Evolutionary conservation across 2,888 invertebrate species (phyloP), one percentile per base, ranked within the genome.

Genomic region (Heteromyza rotundicornis): DNA sequence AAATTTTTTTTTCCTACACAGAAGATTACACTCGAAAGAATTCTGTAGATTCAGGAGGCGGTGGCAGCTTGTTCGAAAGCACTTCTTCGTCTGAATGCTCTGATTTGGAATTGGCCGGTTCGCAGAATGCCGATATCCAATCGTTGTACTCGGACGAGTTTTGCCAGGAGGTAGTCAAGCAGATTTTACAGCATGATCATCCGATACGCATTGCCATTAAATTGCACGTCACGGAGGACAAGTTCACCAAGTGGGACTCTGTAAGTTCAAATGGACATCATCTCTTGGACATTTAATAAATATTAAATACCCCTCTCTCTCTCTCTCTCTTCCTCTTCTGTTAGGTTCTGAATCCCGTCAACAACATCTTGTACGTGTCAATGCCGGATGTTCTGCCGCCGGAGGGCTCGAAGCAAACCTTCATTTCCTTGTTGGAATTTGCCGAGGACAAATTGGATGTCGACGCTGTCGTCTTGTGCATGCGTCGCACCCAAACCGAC

Each of bases 361-460:
- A 90, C 66, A 89, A 89, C 78, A 88, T 88, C 70, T 88, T 98
- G 72, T 97, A 94, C 84, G 91, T 98, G 75, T 93, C 95, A 70
- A 88, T 97, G 76, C 96, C 96, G 53, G 88, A 90, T 65, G 90
- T 91, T 65, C 89, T 96, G 69, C 88, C 94, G 69, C 92, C 94
- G 2, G 95, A 92, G 77, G 93, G 96, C 73, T 96, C 96, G 72
- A 95, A 96, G 85, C 95, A 98, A 84, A 94, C 95, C 70, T 96
- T 98, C 85, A 90, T 98, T 76, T 90, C 95, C 52, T 87, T 98
- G 58, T 86, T 98, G 74, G 98, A 98, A 86, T 96, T 95, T 80
- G 97, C 96, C 58, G 98, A 98, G 83, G 97, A 98, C 80, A 89
- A 92, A 68, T 88, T 98, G 58, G 89, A 90, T 66, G 95, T 94